These are phyloP conservation scores for Corythornis madagascariensis DNA, from an alignment of 2,113 vertebrate species.

Conservation along the genomic window DNA sequence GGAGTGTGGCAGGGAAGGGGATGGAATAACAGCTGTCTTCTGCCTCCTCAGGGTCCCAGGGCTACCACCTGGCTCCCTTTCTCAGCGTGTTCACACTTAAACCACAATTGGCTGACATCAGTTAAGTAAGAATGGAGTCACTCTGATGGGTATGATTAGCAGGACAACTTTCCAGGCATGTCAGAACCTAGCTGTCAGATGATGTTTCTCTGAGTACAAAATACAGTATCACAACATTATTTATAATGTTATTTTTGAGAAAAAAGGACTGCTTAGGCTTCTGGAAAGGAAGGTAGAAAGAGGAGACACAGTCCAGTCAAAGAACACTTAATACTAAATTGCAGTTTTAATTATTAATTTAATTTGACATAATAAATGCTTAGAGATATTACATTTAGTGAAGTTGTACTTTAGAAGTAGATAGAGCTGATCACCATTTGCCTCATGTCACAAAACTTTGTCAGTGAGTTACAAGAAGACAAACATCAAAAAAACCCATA, in stretches of 20 bases:
- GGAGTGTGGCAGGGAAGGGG: too few species aligned
- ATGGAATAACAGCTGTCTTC: too few species aligned
- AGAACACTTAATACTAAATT: constrained; percentile 33
- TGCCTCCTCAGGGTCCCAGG: too few species aligned
- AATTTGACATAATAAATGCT: background rate
- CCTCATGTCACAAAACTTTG: constrained; percentile 48
- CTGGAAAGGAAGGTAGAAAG: background rate
- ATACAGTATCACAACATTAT: background rate
- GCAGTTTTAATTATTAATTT: background rate
- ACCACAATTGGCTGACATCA: background rate
- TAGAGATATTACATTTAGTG: constrained; percentile 46
- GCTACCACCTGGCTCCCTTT: too few species aligned
- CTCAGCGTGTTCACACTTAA: too few species aligned
- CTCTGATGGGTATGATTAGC: background rate
- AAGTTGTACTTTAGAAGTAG: constrained; percentile 31
- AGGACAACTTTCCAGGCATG: background rate
- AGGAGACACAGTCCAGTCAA: background rate
- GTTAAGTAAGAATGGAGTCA: constrained; percentile 39
- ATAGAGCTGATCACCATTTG: constrained; percentile 48
- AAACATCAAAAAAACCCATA: background rate
- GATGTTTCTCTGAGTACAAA: background rate
- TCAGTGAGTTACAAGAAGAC: constrained; percentile 61
- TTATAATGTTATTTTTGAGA: background rate
- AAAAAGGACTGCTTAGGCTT: background rate
- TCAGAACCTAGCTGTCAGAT: background rate